Percentiles rank a stretch among this genome's conserved stretches.
These are phyloP conservation scores for Melanaphis sacchari DNA, from an alignment of 1,140 invertebrate species.

Conservation along the genomic window DNA sequence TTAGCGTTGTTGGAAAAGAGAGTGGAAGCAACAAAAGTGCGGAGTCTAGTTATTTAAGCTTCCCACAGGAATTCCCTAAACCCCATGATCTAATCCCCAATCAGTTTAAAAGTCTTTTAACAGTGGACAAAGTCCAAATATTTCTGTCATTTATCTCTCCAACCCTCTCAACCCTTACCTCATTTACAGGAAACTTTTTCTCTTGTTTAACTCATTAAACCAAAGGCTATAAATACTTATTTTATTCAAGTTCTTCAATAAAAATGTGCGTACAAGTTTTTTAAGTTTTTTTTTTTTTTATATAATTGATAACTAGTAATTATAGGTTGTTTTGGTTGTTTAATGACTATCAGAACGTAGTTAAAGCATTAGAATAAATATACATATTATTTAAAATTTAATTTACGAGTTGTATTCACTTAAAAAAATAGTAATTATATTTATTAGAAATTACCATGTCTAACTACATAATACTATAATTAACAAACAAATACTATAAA, in stretches of 20 bases:
- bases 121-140: background rate
- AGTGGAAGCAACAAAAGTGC: background rate
- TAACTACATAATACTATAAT: background rate
- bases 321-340: background rate
- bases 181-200: background rate
- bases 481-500: background rate
- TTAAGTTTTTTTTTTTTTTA: background rate
- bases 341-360: background rate
- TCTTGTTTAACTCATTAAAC: background rate
- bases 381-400: background rate
- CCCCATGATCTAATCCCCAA: background rate
- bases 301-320: background rate
- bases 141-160: background rate
- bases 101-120: background rate
- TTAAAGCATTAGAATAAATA: background rate
- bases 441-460: background rate
- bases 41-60: conserved; percentile 6
- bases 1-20: background rate
- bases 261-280: background rate
- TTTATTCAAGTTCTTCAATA: background rate
- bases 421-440: background rate
- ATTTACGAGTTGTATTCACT: background rate
- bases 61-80: background rate
- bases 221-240: background rate
- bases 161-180: too few relatives aligned